Percentiles rank a stretch among this genome's conserved stretches.
These are phyloP conservation scores for Ceriagrion tenellum DNA, from an alignment of 2,888 invertebrate species.

Conservation along the genomic window DNA sequence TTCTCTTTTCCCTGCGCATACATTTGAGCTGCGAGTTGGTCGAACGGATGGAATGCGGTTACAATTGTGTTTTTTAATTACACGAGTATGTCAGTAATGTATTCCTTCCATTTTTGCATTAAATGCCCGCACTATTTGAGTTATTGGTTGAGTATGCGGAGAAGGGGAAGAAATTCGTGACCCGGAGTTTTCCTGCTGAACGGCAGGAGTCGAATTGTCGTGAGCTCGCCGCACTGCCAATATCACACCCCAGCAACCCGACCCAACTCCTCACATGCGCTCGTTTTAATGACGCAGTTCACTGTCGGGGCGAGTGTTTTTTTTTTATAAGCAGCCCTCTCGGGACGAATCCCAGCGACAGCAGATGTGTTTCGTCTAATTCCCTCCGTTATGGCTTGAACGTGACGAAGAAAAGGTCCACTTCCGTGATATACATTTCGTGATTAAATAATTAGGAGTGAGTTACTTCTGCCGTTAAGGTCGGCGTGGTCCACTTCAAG, in stretches of 20 bases:
- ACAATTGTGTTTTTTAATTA: background rate
- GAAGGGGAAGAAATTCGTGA: background rate
- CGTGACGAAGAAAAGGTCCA: background rate
- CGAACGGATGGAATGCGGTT: background rate
- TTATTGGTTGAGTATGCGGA: background rate
- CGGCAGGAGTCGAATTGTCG: background rate
- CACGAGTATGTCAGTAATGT: background rate
- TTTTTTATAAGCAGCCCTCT: background rate
- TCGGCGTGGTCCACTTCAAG: background rate
- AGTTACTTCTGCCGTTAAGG: background rate
- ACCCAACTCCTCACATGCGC: background rate
- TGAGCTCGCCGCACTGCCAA: background rate
- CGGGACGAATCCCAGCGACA: background rate
- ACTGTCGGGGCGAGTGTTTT: background rate
- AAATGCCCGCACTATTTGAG: slow-evolving; percentile 10
- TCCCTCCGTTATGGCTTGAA: background rate
- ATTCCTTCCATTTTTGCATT: background rate
- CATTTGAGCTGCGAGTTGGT: background rate
- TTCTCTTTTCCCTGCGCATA: background rate
- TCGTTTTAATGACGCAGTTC: background rate
- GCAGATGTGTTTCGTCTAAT: background rate
- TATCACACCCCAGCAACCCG: background rate
- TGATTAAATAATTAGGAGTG: background rate
- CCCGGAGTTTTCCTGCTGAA: background rate
- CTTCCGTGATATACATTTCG: background rate